These are phyloP conservation scores for Microplitis deprimator DNA, from an alignment of 2,888 invertebrate genomes.

Conservation along the genomic window DNA sequence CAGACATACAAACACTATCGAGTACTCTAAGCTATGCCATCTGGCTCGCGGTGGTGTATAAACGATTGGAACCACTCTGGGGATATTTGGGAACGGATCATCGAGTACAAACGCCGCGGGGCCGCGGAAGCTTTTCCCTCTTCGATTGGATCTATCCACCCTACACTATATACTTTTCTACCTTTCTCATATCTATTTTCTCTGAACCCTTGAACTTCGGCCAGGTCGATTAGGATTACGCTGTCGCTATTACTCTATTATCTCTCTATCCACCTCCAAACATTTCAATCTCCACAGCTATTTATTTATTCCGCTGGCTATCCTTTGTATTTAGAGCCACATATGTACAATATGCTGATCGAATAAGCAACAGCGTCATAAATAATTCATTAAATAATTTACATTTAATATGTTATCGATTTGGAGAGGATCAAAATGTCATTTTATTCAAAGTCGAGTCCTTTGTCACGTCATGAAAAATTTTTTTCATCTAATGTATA, in stretches of 20 bases:
- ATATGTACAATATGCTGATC: neutral
- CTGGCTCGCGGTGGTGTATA: slow-evolving; percentile 54
- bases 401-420: slow-evolving; percentile 1
- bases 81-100: slow-evolving; percentile 57
- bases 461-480: neutral
- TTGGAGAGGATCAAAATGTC: neutral
- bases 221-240: slow-evolving; percentile 57
- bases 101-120: slow-evolving; percentile 48
- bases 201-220: neutral
- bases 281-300: neutral
- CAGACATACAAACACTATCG: slow-evolving; percentile 39
- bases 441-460: neutral
- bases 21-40: slow-evolving; percentile 50
- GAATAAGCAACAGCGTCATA: neutral
- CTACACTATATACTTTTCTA: neutral
- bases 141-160: slow-evolving; percentile 23
- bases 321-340: no score
- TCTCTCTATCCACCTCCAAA: slow-evolving; percentile 14
- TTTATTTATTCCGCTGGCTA: no score
- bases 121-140: slow-evolving; percentile 18
- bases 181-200: slow-evolving; percentile 6
- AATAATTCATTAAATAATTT: slow-evolving; percentile 17
- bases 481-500: neutral
- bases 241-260: slow-evolving; percentile 50
- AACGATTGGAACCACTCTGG: slow-evolving; percentile 55